Evolutionary conservation across 2,797 vertebrate species (phyloP), one percentile per base, ranked within the genome.

Genomic region (Poeciliopsis infans): DNA sequence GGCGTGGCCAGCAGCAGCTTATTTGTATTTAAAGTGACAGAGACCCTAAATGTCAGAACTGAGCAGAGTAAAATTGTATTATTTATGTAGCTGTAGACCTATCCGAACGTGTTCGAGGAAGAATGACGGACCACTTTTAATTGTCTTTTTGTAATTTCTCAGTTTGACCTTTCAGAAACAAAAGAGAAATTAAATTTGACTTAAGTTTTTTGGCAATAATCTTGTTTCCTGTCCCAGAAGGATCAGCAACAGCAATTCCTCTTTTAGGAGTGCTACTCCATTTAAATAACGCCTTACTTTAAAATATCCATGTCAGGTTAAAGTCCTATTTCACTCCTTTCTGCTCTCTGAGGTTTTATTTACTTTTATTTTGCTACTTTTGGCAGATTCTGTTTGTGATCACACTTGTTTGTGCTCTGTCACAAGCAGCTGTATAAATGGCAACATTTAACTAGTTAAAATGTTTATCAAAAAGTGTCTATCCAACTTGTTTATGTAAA

Each of bases 361-460:
- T 43, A 43, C 11, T 13, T 39, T 23, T 41, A 11, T 66, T 66
- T 41, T 39, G 10, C 18, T 39, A 39, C 7, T 66, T 68, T 6
- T 41, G 8, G 20, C 36, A 39, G 20, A 8, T 51, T 47, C 45
- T 61, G 25, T 43, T 10, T 28, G 7, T n/a, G 0, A 45, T 49
- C 33, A 7, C 15, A 57, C 33, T 69, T 87, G 20, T 20, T 76
- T 64, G 3, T 39, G 3, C 39, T 12, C 20, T 70, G 43, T 28
- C 31, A 41, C 72, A 8, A 28, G 75, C 25, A 20, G 25, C 39
- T 41, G 39, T 8, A 41, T 41, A 41, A 41, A 41, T 64, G 8
- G 18, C 49, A 53, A 2, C 31, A 16, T 18, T 84, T 83, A 72
- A 79, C 49, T 36, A 72, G 39, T 15, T 68, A 41, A 68, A 68